Evolutionary conservation across 2,888 invertebrate species (phyloP).

Genomic region (Pyrrhia umbra): DNA sequence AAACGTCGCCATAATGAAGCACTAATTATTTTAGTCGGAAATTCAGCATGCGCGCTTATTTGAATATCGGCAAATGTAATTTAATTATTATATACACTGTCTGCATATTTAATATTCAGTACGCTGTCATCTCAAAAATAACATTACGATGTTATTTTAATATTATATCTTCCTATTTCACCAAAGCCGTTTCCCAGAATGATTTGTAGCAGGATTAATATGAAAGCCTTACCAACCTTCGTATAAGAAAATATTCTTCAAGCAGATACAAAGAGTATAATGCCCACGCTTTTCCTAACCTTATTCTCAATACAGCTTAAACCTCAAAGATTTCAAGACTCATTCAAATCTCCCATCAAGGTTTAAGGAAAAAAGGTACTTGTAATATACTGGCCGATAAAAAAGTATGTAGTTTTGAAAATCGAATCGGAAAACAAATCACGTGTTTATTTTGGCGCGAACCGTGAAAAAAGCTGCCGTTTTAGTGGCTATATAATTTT

Average conservation of each 20-base stretch:
- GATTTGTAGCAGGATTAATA: background rate
- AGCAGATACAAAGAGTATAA: background rate
- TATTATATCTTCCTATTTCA: background rate
- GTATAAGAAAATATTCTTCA: background rate
- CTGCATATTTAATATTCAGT: background rate
- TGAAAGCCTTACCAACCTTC: background rate
- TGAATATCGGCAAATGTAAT: background rate
- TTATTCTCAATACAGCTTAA: background rate
- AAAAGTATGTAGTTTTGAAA: conserved; percentile 41
- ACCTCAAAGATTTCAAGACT: background rate
- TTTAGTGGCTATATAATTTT: conserved; percentile 34
- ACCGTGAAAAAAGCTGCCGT: background rate
- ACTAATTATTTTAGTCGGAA: background rate
- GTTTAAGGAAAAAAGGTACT: conserved; percentile 27
- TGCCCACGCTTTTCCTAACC: background rate
- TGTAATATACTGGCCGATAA: conserved; percentile 3
- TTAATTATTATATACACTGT: background rate
- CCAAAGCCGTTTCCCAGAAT: background rate
- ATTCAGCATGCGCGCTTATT: background rate
- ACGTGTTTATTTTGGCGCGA: conserved; percentile 32
- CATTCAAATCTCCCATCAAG: conserved; percentile 1
- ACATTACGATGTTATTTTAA: too few relatives aligned
- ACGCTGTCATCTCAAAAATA: background rate
- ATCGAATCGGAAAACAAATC: conserved; percentile 17
- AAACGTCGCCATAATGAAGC: too few relatives aligned